Percentiles rank a stretch among this genome's conserved stretches.
phyloP scores from a whole-genome alignment of 2,797 vertebrate genomes.

The Atherinosoma microstoma region DNA sequence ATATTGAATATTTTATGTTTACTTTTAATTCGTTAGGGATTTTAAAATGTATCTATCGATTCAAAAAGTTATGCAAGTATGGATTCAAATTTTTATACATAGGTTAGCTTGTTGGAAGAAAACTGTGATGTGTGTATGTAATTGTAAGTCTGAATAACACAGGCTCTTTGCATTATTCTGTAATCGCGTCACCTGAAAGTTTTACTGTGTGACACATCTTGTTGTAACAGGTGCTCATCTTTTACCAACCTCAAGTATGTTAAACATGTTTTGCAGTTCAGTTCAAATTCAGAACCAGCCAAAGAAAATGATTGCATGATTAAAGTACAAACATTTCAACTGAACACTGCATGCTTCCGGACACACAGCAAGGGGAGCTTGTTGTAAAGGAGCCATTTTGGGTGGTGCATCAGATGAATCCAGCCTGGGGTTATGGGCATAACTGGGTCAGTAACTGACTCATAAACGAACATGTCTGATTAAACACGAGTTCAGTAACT shows the following conservation, averaged over 20 bases:
- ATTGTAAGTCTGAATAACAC: background rate
- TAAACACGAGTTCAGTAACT: slow-evolving; percentile 3
- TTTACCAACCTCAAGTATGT: background rate
- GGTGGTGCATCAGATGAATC: slow-evolving; percentile 32
- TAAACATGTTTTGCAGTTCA: slow-evolving; percentile 6
- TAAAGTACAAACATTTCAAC: slow-evolving; percentile 1
- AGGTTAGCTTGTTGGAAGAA: background rate
- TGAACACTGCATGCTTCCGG: background rate
- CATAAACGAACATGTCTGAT: slow-evolving; percentile 23
- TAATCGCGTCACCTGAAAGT: slow-evolving; percentile 9
- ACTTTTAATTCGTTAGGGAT: background rate
- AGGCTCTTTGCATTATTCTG: background rate
- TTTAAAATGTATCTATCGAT: background rate
- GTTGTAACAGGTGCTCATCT: background rate
- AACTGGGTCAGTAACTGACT: slow-evolving; percentile 13
- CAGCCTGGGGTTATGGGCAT: slow-evolving; percentile 20
- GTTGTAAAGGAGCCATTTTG: slow-evolving; percentile 10
- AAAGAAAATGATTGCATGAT: slow-evolving; percentile 21
- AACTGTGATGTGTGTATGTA: background rate
- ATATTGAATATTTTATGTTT: background rate
- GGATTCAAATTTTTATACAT: background rate
- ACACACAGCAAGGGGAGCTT: background rate
- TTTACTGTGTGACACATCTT: slow-evolving; percentile 13
- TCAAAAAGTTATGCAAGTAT: background rate
- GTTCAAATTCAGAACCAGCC: background rate